phyloP scores from a whole-genome alignment of 64 coral and sea anemone genomes.

The Cladopsammia gracilis region DNA sequence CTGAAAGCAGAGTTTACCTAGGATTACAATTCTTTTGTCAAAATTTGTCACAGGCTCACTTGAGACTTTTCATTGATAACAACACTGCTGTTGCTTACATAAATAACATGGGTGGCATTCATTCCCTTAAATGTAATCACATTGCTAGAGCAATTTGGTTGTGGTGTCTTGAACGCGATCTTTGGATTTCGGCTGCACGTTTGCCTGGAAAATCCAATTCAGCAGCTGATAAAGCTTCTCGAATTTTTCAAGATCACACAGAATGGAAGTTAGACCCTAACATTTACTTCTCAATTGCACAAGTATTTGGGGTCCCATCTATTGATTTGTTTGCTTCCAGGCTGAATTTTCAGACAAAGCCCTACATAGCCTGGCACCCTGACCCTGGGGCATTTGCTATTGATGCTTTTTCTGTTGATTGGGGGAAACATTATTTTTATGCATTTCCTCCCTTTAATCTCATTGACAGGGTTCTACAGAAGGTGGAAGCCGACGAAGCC shows the following conservation, averaged over 20 bases:
- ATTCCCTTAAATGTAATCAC: conserved; percentile 32
- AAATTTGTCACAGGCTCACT: too few relatives aligned
- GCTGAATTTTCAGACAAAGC: not conserved
- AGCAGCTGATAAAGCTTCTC: conserved; percentile 1
- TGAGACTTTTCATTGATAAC: too few relatives aligned
- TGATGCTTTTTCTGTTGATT: too few relatives aligned
- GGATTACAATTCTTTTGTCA: too few relatives aligned
- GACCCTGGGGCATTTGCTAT: too few relatives aligned
- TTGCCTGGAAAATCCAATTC: conserved; percentile 40
- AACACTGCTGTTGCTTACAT: not conserved
- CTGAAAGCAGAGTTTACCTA: too few relatives aligned
- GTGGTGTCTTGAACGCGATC: conserved; percentile 20
- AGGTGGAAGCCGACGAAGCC: too few relatives aligned
- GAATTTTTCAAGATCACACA: not conserved
- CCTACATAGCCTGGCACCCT: too few relatives aligned
- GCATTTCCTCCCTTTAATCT: too few relatives aligned
- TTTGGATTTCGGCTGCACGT: conserved; percentile 14
- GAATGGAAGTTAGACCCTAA: not conserved
- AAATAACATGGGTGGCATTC: conserved; percentile 58
- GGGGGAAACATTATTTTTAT: too few relatives aligned
- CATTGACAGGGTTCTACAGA: too few relatives aligned
- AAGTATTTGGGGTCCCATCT: not conserved
- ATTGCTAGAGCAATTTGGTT: conserved; percentile 50
- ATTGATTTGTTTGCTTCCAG: not conserved
- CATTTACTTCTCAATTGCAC: not conserved